These are phyloP conservation scores for Mesembrinibis cayennensis DNA, from an alignment of 2,113 vertebrate species.

Conservation along the genomic window DNA sequence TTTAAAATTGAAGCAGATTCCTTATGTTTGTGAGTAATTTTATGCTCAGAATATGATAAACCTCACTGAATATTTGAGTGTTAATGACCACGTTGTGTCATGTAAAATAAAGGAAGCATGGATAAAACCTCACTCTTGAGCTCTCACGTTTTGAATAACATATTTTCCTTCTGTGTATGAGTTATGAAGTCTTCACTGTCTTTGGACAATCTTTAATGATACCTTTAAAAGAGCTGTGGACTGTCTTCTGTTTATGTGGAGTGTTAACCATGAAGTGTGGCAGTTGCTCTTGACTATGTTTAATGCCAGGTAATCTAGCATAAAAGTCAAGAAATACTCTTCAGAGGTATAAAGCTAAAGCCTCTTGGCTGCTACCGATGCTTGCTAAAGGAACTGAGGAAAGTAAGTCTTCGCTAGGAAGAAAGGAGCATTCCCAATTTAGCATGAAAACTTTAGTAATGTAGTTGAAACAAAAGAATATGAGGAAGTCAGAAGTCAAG, in stretches of 20 bases:
- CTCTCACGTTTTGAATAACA: background rate
- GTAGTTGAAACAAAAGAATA: background rate
- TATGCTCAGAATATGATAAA: background rate
- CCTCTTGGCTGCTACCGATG: background rate
- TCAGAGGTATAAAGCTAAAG: background rate
- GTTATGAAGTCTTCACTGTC: background rate
- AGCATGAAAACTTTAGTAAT: background rate
- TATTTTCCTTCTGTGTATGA: background rate
- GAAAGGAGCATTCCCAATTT: background rate
- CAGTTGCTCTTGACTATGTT: background rate
- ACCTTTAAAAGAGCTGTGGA: background rate
- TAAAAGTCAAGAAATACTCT: background rate
- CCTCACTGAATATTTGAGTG: background rate
- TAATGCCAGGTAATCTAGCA: background rate
- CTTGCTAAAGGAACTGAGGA: background rate
- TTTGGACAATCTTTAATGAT: background rate
- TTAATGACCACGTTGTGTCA: background rate
- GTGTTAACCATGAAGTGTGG: background rate
- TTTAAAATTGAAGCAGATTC: background rate
- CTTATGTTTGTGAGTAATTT: background rate
- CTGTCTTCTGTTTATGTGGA: background rate
- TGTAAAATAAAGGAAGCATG: background rate
- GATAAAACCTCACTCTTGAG: background rate
- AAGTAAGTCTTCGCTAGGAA: background rate
- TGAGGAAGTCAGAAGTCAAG: background rate